A percentile compares a stretch with the other conserved stretches of the same genome.
phyloP scores from a whole-genome alignment of 1,140 invertebrate species.

The Thaumatotibia leucotreta region DNA sequence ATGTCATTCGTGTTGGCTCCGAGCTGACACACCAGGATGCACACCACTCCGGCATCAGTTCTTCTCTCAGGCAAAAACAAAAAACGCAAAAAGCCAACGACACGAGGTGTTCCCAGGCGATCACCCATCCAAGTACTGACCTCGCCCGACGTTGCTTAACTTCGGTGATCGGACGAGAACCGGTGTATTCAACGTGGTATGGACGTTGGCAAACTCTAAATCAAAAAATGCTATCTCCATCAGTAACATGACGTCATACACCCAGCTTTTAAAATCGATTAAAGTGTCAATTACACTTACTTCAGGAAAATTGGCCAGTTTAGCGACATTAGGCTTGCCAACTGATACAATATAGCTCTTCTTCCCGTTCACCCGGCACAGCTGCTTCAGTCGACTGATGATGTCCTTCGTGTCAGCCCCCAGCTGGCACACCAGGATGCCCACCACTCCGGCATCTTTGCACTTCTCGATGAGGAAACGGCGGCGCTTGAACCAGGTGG shows the following conservation, averaged over 20 bases:
- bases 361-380: conserved; percentile 86
- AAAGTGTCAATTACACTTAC: conserved; percentile 57
- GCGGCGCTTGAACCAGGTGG: conserved; percentile 84
- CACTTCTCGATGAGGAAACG: conserved; percentile 91
- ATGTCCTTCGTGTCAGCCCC: conserved; percentile 88
- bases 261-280: not conserved
- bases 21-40: conserved; percentile 92
- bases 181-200: conserved; percentile 7
- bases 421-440: conserved; percentile 92
- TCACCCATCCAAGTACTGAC: conserved; percentile 13
- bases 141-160: conserved; percentile 9
- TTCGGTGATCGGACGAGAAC: conserved; percentile 11
- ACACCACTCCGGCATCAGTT: conserved; percentile 91
- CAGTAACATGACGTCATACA: no score
- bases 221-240: no score
- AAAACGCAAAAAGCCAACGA: conserved; percentile 3
- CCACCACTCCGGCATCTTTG: conserved; percentile 91
- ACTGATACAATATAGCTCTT: conserved; percentile 94
- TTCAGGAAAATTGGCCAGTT: conserved; percentile 95
- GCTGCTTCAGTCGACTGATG: conserved; percentile 84
- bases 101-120: conserved; percentile 9
- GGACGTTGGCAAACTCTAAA: no score
- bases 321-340: conserved; percentile 93
- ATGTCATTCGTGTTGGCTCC: conserved; percentile 88
- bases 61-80: no score